Evolutionary conservation across 2,113 vertebrate genomes (phyloP).

Genomic region (Oreamnos americanus): DNA sequence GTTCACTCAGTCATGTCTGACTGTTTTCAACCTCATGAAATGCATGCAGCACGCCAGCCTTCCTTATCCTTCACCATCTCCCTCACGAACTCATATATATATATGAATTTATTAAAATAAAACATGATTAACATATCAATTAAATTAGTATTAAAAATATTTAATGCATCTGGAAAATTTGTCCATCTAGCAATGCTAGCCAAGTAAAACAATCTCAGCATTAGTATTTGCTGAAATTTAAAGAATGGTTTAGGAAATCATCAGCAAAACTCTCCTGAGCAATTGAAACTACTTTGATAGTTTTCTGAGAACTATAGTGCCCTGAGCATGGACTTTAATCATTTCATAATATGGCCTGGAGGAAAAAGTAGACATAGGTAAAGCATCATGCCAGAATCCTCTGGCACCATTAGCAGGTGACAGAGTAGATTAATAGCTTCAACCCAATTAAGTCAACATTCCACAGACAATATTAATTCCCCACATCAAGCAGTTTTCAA

Average conservation of each 20-base stretch:
- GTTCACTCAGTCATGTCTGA: too few species aligned
- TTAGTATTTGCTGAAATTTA: background rate
- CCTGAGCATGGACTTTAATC: background rate
- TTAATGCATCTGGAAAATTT: background rate
- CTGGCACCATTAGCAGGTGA: background rate
- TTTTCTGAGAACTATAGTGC: background rate
- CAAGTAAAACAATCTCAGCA: background rate
- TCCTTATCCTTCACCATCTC: background rate
- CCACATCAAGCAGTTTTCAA: background rate
- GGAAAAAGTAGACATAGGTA: background rate
- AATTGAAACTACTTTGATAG: background rate
- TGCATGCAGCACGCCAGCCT: background rate
- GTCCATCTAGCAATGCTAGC: background rate
- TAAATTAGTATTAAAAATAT: background rate
- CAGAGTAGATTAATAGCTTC: constrained; percentile 1
- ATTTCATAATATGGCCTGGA: background rate
- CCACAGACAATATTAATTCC: background rate
- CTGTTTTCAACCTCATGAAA: background rate
- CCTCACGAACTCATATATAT: background rate
- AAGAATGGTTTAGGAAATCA: background rate
- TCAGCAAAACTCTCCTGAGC: background rate
- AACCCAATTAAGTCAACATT: background rate
- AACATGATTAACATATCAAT: background rate
- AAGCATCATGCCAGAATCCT: background rate
- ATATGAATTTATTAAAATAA: background rate